Base-by-base conservation (phyloP, 2,797 vertebrate genomes). In the Psittacula echo region DNA sequence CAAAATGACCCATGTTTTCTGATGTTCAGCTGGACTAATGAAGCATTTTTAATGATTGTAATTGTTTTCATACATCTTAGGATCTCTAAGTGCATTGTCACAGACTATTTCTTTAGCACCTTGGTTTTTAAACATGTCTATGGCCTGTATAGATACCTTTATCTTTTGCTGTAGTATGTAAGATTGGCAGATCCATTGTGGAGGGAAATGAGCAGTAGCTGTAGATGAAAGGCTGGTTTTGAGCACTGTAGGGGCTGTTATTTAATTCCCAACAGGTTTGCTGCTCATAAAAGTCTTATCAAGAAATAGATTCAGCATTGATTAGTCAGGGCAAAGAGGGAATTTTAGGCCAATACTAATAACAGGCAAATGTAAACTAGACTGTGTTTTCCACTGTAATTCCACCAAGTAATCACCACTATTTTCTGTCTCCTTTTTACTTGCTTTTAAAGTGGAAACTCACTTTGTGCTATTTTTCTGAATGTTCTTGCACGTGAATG, bases 1-100 rank as follows among this genome's bases (percentile, higher is more conserved):
- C 21, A 90, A 86, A 76, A 64, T 92, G 91, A 87, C 86, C 90
- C 13, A 13, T 42, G 23, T 10, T 87, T 96, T 90, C 80, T 87
- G 48, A 86, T 70, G 16, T 54, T 92, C 56, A 42, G 5, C 29
- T 89, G 84, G 61, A 83, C 80, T 72, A 92, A 93, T 1, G 2
- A 85, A 94, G 22, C 14, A 56, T 77, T 93, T 94, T 71, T 88
- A 90, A 79, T 45, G 32, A 44, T 48, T 2, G 0, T 11, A 12
- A 29, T 74, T 89, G 41, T 77, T 61, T 73, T 85, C 19, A 50
- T 6, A 70, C 29, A 47, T 71, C 48, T 81, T 44, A 78, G 37
- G 39, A 61, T 74, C 11, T 26, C 24, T 84, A 20, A 45, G 26
- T 29, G 27, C 19, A 16, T 21, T 34, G 45, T n/a, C 41, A 81